These are phyloP conservation scores for Drosophila helvetica DNA, from an alignment of 2,888 invertebrate species.

Conservation along the genomic window DNA sequence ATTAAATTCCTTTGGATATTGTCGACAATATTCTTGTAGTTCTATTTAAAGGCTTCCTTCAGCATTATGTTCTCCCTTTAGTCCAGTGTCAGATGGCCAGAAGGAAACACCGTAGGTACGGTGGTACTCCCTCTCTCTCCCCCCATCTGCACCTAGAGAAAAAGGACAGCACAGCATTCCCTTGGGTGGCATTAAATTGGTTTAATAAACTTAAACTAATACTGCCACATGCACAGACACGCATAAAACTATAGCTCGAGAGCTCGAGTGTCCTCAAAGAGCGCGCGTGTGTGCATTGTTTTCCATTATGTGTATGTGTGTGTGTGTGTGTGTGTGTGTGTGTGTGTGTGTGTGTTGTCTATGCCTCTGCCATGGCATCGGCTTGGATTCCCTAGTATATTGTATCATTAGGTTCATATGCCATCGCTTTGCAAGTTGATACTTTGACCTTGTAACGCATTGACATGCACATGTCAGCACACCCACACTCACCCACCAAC, in stretches of 20 bases:
- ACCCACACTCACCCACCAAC: constrained; percentile 1
- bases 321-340: no score
- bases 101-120: constrained; percentile 3
- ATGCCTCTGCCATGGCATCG: background rate
- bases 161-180: constrained; percentile 34
- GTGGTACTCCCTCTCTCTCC: background rate
- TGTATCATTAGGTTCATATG: constrained; percentile 72
- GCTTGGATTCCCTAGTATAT: constrained; percentile 34
- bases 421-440: constrained; percentile 63
- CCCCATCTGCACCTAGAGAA: background rate
- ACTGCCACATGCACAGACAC: constrained; percentile 44
- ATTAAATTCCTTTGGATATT: no score
- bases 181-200: constrained; percentile 70
- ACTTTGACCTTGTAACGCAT: constrained; percentile 72
- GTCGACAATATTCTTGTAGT: background rate
- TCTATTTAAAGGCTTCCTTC: background rate
- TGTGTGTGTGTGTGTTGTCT: constrained; percentile 7
- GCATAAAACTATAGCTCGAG: constrained; percentile 16
- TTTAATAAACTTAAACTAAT: constrained; percentile 68
- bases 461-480: constrained; percentile 35
- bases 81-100: background rate
- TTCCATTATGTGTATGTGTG: background rate
- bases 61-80: background rate
- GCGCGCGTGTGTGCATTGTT: constrained; percentile 6
- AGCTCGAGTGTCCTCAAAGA: constrained; percentile 42